These are phyloP conservation scores for Tetragonula carbonaria DNA, from an alignment of 2,888 invertebrate species.

Conservation along the genomic window DNA sequence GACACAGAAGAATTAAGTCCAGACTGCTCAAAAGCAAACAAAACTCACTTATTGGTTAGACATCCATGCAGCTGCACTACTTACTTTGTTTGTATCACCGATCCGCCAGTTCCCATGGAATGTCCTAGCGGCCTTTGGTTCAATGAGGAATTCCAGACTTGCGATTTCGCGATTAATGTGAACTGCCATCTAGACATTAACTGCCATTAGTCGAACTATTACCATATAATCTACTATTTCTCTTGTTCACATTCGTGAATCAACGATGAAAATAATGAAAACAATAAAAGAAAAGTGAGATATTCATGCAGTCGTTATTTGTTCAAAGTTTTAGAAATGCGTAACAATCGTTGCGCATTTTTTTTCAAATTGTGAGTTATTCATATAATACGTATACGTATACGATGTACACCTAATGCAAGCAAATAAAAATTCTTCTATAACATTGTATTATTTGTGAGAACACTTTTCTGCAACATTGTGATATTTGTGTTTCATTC, in stretches of 20 bases:
- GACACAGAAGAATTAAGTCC: fast-evolving
- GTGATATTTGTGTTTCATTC: not conserved
- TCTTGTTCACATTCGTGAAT: no score
- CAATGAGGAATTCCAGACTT: not conserved
- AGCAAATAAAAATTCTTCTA: not conserved
- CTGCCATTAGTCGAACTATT: no score
- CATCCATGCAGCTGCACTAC: conserved; percentile 29
- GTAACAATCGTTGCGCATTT: not conserved
- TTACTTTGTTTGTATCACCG: conserved; percentile 21
- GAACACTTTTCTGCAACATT: no score
- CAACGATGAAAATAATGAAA: not conserved
- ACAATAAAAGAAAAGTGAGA: not conserved
- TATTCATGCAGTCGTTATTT: not conserved
- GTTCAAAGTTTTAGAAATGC: not conserved
- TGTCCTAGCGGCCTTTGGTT: conserved; percentile 10
- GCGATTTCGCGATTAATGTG: not conserved
- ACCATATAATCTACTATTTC: no score
- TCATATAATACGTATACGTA: not conserved
- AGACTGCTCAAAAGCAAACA: not conserved
- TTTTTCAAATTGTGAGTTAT: not conserved
- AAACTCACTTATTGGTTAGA: not conserved
- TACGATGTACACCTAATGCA: not conserved
- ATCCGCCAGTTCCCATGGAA: conserved; percentile 14
- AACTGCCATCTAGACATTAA: not conserved
- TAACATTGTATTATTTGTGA: no score